These are phyloP conservation scores for Isurus oxyrinchus DNA, from an alignment of 2,113 vertebrate species.

Conservation along the genomic window DNA sequence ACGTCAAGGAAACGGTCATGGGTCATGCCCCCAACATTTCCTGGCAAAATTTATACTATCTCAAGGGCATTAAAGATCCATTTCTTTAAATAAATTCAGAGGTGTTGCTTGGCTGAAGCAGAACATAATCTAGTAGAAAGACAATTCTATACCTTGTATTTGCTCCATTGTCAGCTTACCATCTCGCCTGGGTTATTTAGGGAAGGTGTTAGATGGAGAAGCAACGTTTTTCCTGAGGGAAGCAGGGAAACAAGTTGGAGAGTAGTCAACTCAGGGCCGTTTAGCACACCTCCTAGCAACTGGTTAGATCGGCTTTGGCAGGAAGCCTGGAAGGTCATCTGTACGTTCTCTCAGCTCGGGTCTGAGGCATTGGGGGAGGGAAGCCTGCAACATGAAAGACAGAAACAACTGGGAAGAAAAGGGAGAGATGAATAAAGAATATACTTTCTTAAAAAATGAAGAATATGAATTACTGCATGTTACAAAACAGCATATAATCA, in stretches of 20 bases:
- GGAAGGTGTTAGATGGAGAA: background rate
- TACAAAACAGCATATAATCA: background rate
- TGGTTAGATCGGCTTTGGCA: conserved; percentile 15
- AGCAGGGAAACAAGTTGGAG: background rate
- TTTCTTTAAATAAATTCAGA: background rate
- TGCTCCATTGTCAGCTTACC: background rate
- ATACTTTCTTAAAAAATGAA: background rate
- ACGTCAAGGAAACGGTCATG: background rate
- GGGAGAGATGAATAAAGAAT: background rate
- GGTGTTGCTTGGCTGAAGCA: background rate
- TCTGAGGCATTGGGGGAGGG: background rate
- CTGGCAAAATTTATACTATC: background rate
- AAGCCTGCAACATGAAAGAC: background rate
- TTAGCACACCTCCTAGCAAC: background rate
- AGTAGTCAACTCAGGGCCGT: background rate
- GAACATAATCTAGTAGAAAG: background rate
- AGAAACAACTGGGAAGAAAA: background rate
- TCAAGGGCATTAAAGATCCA: background rate
- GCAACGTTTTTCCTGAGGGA: background rate
- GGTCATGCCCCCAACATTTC: background rate
- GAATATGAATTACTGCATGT: background rate
- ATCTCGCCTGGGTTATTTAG: background rate
- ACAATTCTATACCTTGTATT: background rate
- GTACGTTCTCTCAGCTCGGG: background rate
- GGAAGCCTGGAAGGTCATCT: conserved; percentile 1